These are phyloP conservation scores for Morbakka virulenta DNA, from an alignment of 30 jellyfish, hydroid and myxozoan species.

Conservation along the genomic window DNA sequence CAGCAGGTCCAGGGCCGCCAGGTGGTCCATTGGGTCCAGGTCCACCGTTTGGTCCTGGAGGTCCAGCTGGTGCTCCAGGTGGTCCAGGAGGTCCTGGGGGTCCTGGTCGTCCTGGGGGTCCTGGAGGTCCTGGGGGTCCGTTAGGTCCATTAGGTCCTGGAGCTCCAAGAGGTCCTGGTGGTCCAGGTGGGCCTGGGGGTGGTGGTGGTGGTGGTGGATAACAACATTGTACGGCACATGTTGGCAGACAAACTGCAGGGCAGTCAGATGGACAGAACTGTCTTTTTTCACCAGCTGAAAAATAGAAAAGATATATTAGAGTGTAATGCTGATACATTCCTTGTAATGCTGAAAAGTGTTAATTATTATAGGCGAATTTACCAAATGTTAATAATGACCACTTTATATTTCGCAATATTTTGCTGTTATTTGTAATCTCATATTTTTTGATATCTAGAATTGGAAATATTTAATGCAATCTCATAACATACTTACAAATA, in stretches of 20 bases:
- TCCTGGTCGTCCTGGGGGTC: slow-evolving; percentile 93
- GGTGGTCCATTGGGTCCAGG: slow-evolving; percentile 94
- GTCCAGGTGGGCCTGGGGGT: slow-evolving; percentile 99
- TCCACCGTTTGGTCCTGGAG: slow-evolving; percentile 88
- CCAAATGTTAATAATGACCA: too few relatives aligned
- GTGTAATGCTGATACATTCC: too few relatives aligned
- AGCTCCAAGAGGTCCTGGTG: slow-evolving; percentile 99
- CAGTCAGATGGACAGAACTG: slow-evolving; percentile 86
- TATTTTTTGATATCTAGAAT: too few relatives aligned
- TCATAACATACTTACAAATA: too few relatives aligned
- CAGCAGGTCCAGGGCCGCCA: slow-evolving; percentile 97
- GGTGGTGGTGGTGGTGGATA: slow-evolving; percentile 99
- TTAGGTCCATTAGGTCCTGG: slow-evolving; percentile 99
- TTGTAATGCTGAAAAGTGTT: too few relatives aligned
- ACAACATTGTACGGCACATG: slow-evolving; percentile 93
- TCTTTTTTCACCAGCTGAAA: slow-evolving; percentile 74
- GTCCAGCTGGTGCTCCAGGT: slow-evolving; percentile 94
- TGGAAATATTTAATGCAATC: too few relatives aligned
- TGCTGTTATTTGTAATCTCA: too few relatives aligned
- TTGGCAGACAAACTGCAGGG: slow-evolving; percentile 96
- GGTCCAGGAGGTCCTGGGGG: slow-evolving; percentile 94
- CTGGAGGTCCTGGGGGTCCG: slow-evolving; percentile 99
- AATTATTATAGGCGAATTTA: too few relatives aligned
- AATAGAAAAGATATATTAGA: background rate
- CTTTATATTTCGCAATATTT: too few relatives aligned